Evolutionary conservation across 2,888 invertebrate species (phyloP).

Genomic region (Zele albiditarsus): DNA sequence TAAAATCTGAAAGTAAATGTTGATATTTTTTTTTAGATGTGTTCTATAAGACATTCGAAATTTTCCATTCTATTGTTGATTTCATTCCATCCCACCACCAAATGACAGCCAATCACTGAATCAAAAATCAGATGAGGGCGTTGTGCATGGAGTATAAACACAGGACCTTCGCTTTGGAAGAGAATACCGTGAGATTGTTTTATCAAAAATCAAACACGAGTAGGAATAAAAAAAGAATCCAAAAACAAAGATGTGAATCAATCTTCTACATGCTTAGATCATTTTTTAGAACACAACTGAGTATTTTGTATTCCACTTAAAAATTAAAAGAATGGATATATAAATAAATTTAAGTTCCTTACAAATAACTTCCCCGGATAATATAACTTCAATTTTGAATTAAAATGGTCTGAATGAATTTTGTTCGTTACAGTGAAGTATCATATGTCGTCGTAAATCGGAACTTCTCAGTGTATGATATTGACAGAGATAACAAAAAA

Average conservation of each 20-base stretch:
- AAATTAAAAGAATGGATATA: no score
- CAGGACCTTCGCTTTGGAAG: constrained; percentile 32
- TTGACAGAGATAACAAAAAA: constrained; percentile 70
- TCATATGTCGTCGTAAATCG: constrained; percentile 69
- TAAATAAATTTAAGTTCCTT: background rate
- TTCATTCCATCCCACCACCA: constrained; percentile 20
- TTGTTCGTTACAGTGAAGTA: background rate
- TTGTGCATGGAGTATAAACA: constrained; percentile 2
- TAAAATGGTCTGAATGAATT: background rate
- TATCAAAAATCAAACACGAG: background rate
- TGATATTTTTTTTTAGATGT: constrained; percentile 58
- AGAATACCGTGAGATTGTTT: background rate
- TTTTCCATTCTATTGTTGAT: constrained; percentile 9
- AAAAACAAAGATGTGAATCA: constrained; percentile 11
- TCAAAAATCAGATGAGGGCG: background rate
- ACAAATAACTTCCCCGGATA: background rate
- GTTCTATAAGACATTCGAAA: constrained; percentile 42
- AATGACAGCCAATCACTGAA: background rate
- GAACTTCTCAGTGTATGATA: constrained; percentile 70
- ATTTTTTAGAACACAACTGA: background rate
- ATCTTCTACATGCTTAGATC: background rate
- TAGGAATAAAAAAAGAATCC: background rate
- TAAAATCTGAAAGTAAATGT: constrained; percentile 52
- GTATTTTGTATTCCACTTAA: no score
- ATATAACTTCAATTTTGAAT: no score